phyloP scores from a whole-genome alignment of 64 coral and sea anemone genomes.

The Pocillopora verrucosa region DNA sequence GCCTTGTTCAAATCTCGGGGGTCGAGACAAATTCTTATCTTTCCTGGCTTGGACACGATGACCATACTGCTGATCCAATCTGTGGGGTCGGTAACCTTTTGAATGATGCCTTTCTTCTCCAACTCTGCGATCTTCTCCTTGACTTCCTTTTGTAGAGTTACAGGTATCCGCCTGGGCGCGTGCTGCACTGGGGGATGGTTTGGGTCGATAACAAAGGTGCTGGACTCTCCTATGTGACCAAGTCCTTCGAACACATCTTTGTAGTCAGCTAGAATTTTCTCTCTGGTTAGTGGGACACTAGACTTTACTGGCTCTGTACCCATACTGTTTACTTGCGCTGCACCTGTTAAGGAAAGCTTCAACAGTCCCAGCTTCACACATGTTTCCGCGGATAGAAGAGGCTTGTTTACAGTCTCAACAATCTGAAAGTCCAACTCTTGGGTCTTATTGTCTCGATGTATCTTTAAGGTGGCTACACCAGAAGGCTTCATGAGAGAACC shows the following conservation, averaged over 20 bases:
- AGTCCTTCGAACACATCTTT: conserved; percentile 6
- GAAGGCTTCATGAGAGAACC: conserved; percentile 36
- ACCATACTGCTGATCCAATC: too few relatives aligned
- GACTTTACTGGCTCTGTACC: neutral
- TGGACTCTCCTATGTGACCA: neutral
- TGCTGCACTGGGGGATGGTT: conserved; percentile 37
- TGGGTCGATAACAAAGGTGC: neutral
- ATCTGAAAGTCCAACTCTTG: conserved; percentile 34
- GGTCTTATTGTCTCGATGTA: neutral
- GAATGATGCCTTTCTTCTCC: too few relatives aligned
- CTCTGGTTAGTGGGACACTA: neutral
- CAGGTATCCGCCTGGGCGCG: too few relatives aligned
- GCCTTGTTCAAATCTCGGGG: too few relatives aligned
- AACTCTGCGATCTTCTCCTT: too few relatives aligned
- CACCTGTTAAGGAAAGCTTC: conserved; percentile 3
- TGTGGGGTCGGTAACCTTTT: too few relatives aligned
- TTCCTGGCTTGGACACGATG: too few relatives aligned
- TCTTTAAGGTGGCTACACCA: conserved; percentile 9
- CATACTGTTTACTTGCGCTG: neutral
- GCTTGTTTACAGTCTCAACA: conserved; percentile 34
- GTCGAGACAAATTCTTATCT: too few relatives aligned
- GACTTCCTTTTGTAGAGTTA: too few relatives aligned
- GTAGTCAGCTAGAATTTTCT: neutral
- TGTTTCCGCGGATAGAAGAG: conserved; percentile 45
- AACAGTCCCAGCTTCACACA: conserved; percentile 35